Base-by-base conservation (phyloP, 1,140 invertebrate species). In the Agrilus planipennis region DNA sequence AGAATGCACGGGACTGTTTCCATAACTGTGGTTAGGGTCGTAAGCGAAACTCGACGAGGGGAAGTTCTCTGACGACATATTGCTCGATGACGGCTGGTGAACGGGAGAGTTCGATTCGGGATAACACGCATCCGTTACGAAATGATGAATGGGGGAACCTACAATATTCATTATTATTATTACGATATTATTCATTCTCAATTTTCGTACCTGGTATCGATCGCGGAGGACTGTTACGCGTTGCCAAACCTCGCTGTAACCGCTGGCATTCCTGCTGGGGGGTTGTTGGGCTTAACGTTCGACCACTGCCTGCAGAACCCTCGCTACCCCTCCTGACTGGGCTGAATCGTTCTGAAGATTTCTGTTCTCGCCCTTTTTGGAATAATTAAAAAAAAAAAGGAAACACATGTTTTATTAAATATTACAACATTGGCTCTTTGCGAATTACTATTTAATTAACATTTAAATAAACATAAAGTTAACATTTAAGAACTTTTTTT, bases 241-340 rank as follows among this genome's bases (percentile, higher is more conserved):
- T 62, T 14, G 67, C 65, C 40, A 71, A 49, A 49, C 69, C 69
- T n/a, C 55, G 46, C 58, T 79, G 77, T 28, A 82, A 60, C 45
- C 79, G 73, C 47, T 82, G 79, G 57, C 79, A 79, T 58, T 84
- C 81, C 52, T 83, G 77, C 44, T 83, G 71, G 25, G 77, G 69
- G 16, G 72, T 73, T 44, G 65, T 63, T 51, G 57, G 64, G 58
- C 36, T 64, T 42, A 63, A 64, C 52, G 63, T 76, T 38, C 67
- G 75, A 61, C 60, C 74, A 56, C 63, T 68, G 49, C 61, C 68
- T 49, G 54, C 65, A 0, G 70, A 75, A 20, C 80, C 83, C 65
- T 91, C 90, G 44, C 84, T 89, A 19, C 89, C 89, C 49, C 91
- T 70, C 28, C 91, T 72, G 10, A 92, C 89, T 1, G 88, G 89